These are phyloP conservation scores for Chouioia cunea DNA, from an alignment of 2,888 invertebrate genomes.

Conservation along the genomic window DNA sequence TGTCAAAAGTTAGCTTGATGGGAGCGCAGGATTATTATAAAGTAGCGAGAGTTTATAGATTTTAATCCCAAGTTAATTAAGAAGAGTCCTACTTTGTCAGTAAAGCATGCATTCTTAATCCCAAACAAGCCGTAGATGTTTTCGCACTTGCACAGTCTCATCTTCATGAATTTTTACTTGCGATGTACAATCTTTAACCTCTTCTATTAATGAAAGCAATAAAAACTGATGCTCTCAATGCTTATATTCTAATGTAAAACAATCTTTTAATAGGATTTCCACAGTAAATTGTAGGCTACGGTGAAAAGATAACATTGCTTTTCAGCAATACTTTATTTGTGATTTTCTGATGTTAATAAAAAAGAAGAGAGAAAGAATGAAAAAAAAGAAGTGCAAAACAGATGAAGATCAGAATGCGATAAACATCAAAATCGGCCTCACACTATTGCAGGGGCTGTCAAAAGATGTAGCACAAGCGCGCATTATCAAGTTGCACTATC, in stretches of 20 bases:
- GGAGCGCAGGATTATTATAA: constrained; percentile 34
- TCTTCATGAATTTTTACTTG: constrained; percentile 25
- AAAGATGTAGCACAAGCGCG: constrained; percentile 31
- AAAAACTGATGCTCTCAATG: neutral
- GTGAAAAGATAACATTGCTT: too few relatives aligned
- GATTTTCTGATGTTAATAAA: too few relatives aligned
- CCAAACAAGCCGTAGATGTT: constrained; percentile 45
- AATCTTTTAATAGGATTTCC: too few relatives aligned
- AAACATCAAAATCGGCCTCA: constrained; percentile 3
- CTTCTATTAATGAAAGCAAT: constrained; percentile 30
- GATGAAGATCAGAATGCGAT: neutral
- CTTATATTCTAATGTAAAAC: too few relatives aligned
- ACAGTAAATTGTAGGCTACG: too few relatives aligned
- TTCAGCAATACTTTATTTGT: too few relatives aligned
- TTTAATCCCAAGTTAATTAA: constrained; percentile 38
- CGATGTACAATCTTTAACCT: constrained; percentile 41
- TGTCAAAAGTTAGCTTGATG: constrained; percentile 23
- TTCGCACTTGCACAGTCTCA: constrained; percentile 46
- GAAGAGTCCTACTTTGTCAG: constrained; percentile 12
- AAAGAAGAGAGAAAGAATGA: neutral
- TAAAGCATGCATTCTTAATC: constrained; percentile 18
- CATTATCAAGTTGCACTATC: constrained; percentile 41
- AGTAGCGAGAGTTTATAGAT: constrained; percentile 11
- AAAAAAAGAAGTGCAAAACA: constrained; percentile 5
- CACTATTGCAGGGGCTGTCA: constrained; percentile 29